These are phyloP conservation scores for Antheraea yamamai DNA, from an alignment of 2,888 invertebrate genomes.

Conservation along the genomic window DNA sequence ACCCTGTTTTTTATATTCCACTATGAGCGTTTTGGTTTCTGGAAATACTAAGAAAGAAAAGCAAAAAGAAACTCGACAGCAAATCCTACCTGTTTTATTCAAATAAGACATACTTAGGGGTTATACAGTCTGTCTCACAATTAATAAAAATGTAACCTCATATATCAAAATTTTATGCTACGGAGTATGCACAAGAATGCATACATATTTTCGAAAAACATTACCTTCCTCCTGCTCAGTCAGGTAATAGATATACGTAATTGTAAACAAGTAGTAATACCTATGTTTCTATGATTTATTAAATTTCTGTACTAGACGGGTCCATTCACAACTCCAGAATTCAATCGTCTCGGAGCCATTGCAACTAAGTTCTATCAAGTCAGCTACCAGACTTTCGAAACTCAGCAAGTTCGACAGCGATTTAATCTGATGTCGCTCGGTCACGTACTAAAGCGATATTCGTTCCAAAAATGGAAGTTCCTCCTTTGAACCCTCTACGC, in stretches of 20 bases:
- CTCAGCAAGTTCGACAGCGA: constrained; percentile 42
- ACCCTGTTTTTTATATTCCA: no score
- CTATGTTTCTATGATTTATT: neutral
- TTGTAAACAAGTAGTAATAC: neutral
- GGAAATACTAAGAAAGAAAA: no score
- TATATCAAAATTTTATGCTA: no score
- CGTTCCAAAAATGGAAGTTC: constrained; percentile 13
- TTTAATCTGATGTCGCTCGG: constrained; percentile 60
- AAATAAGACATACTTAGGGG: no score
- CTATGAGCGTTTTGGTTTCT: no score
- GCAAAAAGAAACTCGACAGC: no score
- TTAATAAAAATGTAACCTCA: no score
- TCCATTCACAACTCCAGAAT: neutral
- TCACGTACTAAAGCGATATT: constrained; percentile 48
- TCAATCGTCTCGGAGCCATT: constrained; percentile 28
- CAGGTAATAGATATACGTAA: neutral
- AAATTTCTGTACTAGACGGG: constrained; percentile 1
- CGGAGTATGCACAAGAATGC: no score
- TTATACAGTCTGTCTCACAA: no score
- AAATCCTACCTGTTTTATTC: no score
- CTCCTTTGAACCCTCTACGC: constrained; percentile 6
- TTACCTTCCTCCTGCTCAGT: no score
- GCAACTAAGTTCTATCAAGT: constrained; percentile 33
- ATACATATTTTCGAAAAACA: no score
- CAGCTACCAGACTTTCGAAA: constrained; percentile 26